Percentiles rank a stretch among this genome's conserved stretches.
These are phyloP conservation scores for Mesoclemmys tuberculata DNA, from an alignment of 2,113 vertebrate species.

Conservation along the genomic window DNA sequence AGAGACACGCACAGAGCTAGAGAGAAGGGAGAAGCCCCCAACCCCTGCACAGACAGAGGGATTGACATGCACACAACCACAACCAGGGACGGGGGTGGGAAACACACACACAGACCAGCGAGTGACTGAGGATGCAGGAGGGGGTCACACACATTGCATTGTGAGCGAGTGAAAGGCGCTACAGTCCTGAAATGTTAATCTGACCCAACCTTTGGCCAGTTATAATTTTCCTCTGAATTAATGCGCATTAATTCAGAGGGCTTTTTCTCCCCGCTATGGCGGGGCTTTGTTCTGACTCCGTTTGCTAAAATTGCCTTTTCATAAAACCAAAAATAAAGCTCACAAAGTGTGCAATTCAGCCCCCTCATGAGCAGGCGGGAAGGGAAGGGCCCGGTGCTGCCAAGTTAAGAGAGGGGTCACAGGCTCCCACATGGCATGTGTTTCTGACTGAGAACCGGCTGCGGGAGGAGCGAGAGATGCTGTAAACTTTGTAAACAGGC, in stretches of 20 bases:
- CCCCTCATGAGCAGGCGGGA: neutral
- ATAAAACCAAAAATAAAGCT: constrained; percentile 54
- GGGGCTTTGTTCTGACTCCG: constrained; percentile 49
- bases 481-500: neutral
- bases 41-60: neutral
- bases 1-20: neutral
- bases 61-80: neutral
- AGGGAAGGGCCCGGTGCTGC: neutral
- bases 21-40: accelerated
- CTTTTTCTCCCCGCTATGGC: neutral
- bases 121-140: neutral
- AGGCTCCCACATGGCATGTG: neutral
- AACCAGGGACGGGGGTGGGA: neutral
- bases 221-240: constrained; percentile 59
- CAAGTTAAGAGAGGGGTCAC: neutral
- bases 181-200: constrained; percentile 65
- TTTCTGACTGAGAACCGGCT: neutral
- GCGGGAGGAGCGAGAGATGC: neutral
- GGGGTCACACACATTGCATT: constrained; percentile 31
- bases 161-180: constrained; percentile 40
- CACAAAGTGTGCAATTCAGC: constrained; percentile 48
- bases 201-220: constrained; percentile 63
- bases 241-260: constrained; percentile 16
- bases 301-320: constrained; percentile 54
- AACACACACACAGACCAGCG: accelerated